Conservation (phyloP, 2,888 invertebrate genomes). For the Calameuta filiformis region DNA sequence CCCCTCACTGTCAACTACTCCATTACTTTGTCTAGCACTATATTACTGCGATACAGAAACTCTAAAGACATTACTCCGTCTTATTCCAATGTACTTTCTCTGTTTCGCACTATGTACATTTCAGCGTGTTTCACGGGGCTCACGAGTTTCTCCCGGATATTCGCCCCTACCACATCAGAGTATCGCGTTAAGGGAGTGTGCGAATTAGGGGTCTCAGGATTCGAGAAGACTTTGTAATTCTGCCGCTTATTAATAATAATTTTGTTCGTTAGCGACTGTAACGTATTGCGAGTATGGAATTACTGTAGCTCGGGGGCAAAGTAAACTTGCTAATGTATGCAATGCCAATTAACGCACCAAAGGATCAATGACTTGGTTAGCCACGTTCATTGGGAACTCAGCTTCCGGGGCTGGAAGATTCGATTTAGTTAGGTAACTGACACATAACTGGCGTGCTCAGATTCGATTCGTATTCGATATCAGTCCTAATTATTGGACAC, state of each 20-base stretch:
- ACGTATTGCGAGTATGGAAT: background rate
- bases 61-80: background rate
- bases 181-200: background rate
- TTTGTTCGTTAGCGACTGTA: background rate
- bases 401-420: background rate
- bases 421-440: background rate
- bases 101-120: background rate
- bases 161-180: background rate
- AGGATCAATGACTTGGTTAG: background rate
- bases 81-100: background rate
- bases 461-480: background rate
- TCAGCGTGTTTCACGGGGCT: background rate
- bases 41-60: background rate
- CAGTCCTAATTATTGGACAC: background rate
- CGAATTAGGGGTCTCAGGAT: background rate
- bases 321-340: background rate
- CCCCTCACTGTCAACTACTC: background rate
- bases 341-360: background rate
- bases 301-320: background rate
- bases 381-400: background rate
- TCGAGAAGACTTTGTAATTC: background rate
- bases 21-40: background rate
- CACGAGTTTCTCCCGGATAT: background rate
- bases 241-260: background rate
- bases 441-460: background rate